A percentile compares a stretch with the other conserved stretches of the same genome.
phyloP scores from a whole-genome alignment of 2,113 vertebrate genomes.

The Microtus montanus region DNA sequence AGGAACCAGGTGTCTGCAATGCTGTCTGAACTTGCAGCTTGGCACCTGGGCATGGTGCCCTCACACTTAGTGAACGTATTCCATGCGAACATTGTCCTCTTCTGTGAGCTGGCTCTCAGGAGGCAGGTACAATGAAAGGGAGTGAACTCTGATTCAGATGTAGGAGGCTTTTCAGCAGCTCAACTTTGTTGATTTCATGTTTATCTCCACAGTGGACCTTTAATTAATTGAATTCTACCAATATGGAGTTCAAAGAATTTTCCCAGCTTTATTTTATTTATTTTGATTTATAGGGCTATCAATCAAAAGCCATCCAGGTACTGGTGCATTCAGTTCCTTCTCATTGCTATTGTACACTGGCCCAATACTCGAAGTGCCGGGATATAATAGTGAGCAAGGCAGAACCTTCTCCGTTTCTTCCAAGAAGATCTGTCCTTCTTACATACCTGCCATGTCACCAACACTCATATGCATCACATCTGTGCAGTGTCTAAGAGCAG shows the following conservation, averaged over 20 bases:
- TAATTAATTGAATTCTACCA: conserved; percentile 29
- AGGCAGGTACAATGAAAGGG: not conserved
- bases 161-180: not conserved
- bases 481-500: not conserved
- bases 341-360: not conserved
- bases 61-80: not conserved
- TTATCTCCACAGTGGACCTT: not conserved
- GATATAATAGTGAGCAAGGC: not conserved
- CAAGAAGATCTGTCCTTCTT: not conserved
- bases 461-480: not conserved
- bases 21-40: not conserved
- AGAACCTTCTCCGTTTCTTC: not conserved
- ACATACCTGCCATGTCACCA: no score
- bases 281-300: not conserved
- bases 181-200: not conserved
- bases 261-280: not conserved
- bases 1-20: not conserved
- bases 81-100: rapidly evolving
- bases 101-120: not conserved
- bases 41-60: no score
- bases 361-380: not conserved
- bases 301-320: not conserved
- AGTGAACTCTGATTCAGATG: not conserved
- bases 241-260: conserved; percentile 51
- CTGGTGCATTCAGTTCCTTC: not conserved